Base-by-base conservation (phyloP, 2,888 invertebrate species). In the Oscheius myriophilus region DNA sequence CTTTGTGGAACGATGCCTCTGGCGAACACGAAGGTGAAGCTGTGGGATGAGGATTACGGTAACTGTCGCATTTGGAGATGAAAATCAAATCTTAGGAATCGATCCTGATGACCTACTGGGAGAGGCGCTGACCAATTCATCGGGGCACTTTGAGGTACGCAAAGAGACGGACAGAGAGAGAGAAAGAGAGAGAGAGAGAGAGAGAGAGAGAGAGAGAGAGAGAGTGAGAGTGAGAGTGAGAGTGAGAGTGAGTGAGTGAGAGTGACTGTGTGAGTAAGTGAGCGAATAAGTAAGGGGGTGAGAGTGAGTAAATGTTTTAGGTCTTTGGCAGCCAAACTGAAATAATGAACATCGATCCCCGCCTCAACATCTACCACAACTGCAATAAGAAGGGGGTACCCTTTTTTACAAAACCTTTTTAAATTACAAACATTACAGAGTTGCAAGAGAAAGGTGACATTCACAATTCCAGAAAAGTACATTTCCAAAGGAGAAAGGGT, bases 21-120 rank as follows among this genome's bases (percentile, higher is more conserved):
- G 2, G 46, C 49, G 16, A 72, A 72, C 62, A 72, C 72, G 6
- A 73, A 70, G 9, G 72, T 76, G 25, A 76, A 76, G 26, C 67
- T 76, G 25, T 76, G 76, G 76, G 76, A 76, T 59, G 73, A 76
- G 46, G 76, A 76, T 67, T 59, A 68, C 43, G 73, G 76, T 72
- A 42, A 66, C 54, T 58, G 41, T 9, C n/a, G n/a, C 14, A 7
- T 16, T n/a, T 1, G 16, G 1, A 4, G 11, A 25, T 2, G 26
- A 14, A 23, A n/a, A 33, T 16, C 23, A 53, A 42, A 14, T 41
- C 14, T 21, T n/a, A 59, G 52, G 54, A 16, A 45, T 45, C 14
- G 76, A 76, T 55, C 73, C 76, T 0, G 76, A 76, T 57, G 76
- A 76, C 41, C 67, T 76, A 25, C 57, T 76, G 18, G 72, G 41